Conservation (phyloP, 2,113 vertebrate genomes). For the Cettia cetti region DNA sequence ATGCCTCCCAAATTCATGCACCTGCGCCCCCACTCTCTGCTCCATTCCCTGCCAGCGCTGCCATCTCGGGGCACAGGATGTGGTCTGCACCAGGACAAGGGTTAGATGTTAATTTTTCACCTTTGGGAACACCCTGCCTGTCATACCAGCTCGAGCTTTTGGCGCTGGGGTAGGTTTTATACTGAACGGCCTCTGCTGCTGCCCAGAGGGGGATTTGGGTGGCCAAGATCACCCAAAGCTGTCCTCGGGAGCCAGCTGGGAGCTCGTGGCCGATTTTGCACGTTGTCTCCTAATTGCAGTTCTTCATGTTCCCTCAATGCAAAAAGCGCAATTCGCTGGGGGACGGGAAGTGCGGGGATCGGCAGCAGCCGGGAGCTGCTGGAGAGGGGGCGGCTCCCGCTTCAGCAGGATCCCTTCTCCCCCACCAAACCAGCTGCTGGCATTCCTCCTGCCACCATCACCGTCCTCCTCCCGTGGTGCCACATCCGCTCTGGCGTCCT, state of each 20-base stretch:
- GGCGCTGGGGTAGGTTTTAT: background rate
- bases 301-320: background rate
- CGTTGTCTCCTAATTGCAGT: background rate
- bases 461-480: background rate
- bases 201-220: background rate
- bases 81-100: background rate
- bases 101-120: background rate
- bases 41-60: background rate
- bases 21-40: background rate
- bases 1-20: background rate
- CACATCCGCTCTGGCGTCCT: background rate
- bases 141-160: accelerated
- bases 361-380: background rate
- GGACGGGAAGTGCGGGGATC: background rate
- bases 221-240: background rate
- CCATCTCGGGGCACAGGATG: background rate
- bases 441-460: background rate
- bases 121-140: background rate
- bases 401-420: background rate
- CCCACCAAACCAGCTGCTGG: background rate
- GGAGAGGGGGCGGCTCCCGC: accelerated
- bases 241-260: background rate
- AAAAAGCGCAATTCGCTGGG: background rate
- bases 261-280: background rate
- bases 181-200: background rate